Percentiles rank a stretch among this genome's conserved stretches.
Conservation (phyloP, 2,113 vertebrate species). For the Oryzias melastigma region DNA sequence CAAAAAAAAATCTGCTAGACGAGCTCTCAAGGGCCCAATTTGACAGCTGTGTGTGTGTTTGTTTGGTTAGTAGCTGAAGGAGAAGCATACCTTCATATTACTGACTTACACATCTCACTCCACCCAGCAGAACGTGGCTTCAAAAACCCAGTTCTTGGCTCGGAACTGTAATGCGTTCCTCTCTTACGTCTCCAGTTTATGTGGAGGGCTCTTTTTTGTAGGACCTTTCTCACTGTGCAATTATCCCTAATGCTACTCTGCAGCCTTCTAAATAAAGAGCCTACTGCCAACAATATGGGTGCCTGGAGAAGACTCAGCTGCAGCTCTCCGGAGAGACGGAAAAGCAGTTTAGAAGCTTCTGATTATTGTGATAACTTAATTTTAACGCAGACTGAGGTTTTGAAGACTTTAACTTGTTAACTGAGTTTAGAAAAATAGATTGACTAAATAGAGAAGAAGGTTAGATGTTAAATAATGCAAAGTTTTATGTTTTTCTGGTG, state of each 20-base stretch:
- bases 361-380: slow-evolving; percentile 47
- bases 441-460: background rate
- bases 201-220: slow-evolving; percentile 70
- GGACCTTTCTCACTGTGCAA: slow-evolving; percentile 77
- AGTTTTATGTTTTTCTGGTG: too few species aligned
- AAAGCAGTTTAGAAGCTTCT: slow-evolving; percentile 59
- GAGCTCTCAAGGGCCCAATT: slow-evolving; percentile 65
- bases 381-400: slow-evolving; percentile 37
- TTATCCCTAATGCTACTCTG: slow-evolving; percentile 83
- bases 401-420: slow-evolving; percentile 22
- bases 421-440: slow-evolving; percentile 16
- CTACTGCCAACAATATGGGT: slow-evolving; percentile 71
- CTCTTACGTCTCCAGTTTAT: slow-evolving; percentile 66
- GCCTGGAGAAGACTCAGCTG: slow-evolving; percentile 60
- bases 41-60: slow-evolving; percentile 63
- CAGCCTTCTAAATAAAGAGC: slow-evolving; percentile 80
- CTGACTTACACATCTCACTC: slow-evolving; percentile 67
- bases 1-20: slow-evolving; percentile 55
- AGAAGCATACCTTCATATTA: slow-evolving; percentile 72
- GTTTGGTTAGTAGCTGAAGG: slow-evolving; percentile 68
- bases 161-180: slow-evolving; percentile 43
- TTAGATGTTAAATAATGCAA: too few species aligned
- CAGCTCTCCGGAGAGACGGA: slow-evolving; percentile 60
- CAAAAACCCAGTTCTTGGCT: slow-evolving; percentile 60
- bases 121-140: slow-evolving; percentile 62